These are phyloP conservation scores for Chrysaora quinquecirrha DNA, from an alignment of 30 jellyfish, hydroid and myxozoan species.

Conservation along the genomic window DNA sequence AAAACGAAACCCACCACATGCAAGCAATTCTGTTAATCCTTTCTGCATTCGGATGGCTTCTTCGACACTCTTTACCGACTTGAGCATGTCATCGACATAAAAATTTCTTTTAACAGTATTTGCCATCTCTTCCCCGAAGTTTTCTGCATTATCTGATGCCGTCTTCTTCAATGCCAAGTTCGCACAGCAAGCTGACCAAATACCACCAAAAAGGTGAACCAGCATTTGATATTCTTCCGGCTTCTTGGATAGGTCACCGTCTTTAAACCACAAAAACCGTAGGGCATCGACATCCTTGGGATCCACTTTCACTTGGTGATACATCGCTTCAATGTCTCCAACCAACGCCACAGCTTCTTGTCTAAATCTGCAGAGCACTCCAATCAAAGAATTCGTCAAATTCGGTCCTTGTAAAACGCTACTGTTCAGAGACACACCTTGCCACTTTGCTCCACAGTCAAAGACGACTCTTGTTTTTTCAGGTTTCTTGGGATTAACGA, in stretches of 20 bases:
- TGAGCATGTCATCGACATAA: constrained; percentile 54
- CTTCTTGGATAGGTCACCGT: constrained; percentile 11
- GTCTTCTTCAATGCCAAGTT: constrained; percentile 8
- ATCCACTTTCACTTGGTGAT: constrained; percentile 29
- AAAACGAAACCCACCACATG: constrained; percentile 35
- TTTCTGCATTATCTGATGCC: constrained; percentile 15
- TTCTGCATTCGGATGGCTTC: constrained; percentile 26
- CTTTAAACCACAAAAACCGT: constrained; percentile 41
- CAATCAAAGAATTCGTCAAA: constrained; percentile 28
- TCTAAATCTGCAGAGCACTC: constrained; percentile 34
- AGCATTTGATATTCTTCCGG: constrained; percentile 25
- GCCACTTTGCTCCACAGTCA: constrained; percentile 40
- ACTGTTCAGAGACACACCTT: constrained; percentile 32
- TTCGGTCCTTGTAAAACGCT: constrained; percentile 43
- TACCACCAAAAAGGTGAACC: constrained; percentile 39
- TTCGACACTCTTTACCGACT: constrained; percentile 2
- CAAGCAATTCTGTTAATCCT: constrained; percentile 22
- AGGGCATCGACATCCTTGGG: constrained; percentile 35
- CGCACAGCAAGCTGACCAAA: constrained; percentile 25
- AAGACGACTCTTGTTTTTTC: constrained; percentile 36
- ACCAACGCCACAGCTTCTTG: constrained; percentile 25
- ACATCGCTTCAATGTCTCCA: constrained; percentile 45
- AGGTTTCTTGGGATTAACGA: constrained; percentile 38
- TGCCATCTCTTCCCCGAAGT: neutral
- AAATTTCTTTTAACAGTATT: constrained; percentile 18